These are phyloP conservation scores for Heteropelma amictum DNA, from an alignment of 2,888 invertebrate genomes.

Conservation along the genomic window DNA sequence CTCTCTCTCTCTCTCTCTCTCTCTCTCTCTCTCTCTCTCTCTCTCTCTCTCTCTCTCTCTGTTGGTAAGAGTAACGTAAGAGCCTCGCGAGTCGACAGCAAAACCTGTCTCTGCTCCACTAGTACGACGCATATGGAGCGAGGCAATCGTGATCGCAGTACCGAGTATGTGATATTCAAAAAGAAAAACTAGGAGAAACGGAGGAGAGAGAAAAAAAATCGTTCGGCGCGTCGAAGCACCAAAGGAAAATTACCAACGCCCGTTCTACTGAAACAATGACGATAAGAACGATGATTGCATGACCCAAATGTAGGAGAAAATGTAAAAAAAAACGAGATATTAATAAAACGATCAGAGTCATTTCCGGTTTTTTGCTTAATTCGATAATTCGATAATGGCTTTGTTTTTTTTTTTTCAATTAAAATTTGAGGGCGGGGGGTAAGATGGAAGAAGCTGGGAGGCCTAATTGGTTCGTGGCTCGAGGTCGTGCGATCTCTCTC, in stretches of 20 bases:
- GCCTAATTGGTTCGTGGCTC: slow-evolving; percentile 54
- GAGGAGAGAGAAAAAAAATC: too few relatives aligned
- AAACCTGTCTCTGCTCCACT: slow-evolving; percentile 33
- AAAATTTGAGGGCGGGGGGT: neutral
- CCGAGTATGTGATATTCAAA: neutral
- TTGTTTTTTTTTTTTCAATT: slow-evolving; percentile 42
- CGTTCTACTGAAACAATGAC: neutral
- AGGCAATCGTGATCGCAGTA: slow-evolving; percentile 9
- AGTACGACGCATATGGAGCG: slow-evolving; percentile 30
- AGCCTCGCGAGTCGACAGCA: slow-evolving; percentile 31
- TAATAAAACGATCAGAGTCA: too few relatives aligned
- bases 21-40: too few relatives aligned
- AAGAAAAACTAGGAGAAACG: too few relatives aligned
- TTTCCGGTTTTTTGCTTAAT: too few relatives aligned
- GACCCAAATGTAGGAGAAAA: too few relatives aligned
- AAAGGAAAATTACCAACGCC: neutral
- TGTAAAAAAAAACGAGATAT: too few relatives aligned
- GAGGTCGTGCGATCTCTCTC: slow-evolving; percentile 45
- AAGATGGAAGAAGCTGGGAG: neutral
- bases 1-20: too few relatives aligned
- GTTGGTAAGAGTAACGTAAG: neutral
- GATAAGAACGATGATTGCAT: too few relatives aligned
- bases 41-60: too few relatives aligned
- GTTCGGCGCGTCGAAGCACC: too few relatives aligned
- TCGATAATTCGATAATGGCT: slow-evolving; percentile 15